phyloP scores from a whole-genome alignment of 2,113 vertebrate species.

The Tiliqua scincoides region DNA sequence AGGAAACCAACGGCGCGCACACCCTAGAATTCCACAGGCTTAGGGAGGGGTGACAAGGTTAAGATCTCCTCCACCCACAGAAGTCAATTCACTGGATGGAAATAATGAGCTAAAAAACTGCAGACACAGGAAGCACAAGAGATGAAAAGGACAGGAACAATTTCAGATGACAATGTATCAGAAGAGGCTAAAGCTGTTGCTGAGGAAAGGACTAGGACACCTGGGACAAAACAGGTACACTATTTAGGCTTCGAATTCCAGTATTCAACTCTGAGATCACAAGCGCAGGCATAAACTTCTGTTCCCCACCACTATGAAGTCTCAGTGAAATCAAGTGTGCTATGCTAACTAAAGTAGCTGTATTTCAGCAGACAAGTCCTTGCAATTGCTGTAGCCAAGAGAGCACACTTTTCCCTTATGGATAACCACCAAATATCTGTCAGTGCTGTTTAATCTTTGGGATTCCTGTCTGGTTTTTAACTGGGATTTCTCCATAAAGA shows the following conservation, averaged over 20 bases:
- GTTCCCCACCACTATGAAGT: neutral
- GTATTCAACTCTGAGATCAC: neutral
- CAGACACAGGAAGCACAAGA: neutral
- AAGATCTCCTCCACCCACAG: neutral
- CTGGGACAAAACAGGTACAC: neutral
- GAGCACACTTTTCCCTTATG: neutral
- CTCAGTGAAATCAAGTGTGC: neutral
- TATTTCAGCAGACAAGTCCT: neutral
- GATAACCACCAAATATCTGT: neutral
- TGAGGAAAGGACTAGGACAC: neutral
- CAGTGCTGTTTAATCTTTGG: constrained; percentile 20
- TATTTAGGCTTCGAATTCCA: neutral
- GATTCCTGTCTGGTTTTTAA: constrained; percentile 26
- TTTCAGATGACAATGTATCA: accelerated
- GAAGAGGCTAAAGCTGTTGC: accelerated
- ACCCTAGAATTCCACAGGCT: neutral
- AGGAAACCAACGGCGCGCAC: neutral
- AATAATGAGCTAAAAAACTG: neutral
- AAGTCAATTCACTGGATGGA: neutral
- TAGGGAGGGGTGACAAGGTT: neutral
- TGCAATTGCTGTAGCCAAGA: neutral
- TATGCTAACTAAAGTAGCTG: neutral
- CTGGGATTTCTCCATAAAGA: constrained; percentile 25
- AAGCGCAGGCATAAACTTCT: neutral
- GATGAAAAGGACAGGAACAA: neutral